Percentiles rank a stretch among this genome's conserved stretches.
These are phyloP conservation scores for Oscheius sp. DNA, from an alignment of 2,888 invertebrate genomes.

Conservation along the genomic window DNA sequence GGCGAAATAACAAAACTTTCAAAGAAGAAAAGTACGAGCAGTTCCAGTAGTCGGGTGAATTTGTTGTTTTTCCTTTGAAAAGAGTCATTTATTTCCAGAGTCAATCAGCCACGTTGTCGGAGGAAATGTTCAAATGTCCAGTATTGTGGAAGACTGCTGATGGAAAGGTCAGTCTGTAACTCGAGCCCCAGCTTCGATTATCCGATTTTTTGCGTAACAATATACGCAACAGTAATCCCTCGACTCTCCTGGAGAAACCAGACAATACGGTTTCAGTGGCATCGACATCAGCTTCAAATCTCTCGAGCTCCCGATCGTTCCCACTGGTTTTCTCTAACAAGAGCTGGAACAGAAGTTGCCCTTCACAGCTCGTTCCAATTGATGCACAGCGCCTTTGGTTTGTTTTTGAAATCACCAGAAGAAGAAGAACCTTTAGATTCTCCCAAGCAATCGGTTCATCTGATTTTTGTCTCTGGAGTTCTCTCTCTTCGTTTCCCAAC, in stretches of 20 bases:
- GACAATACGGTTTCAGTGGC: conserved; percentile 15
- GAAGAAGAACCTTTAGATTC: neutral
- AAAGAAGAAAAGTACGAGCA: neutral
- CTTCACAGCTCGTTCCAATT: conserved; percentile 15
- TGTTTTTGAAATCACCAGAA: neutral
- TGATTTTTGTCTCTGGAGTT: conserved; percentile 20
- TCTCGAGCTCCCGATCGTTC: neutral
- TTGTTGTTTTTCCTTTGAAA: neutral
- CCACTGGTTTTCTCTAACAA: conserved; percentile 15
- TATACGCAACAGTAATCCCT: neutral
- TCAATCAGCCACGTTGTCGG: neutral
- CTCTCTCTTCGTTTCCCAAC: conserved; percentile 17
- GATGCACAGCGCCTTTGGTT: conserved; percentile 13
- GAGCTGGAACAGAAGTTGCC: neutral
- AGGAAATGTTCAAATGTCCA: conserved; percentile 8
- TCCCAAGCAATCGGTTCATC: neutral
- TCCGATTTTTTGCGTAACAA: neutral
- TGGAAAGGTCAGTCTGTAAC: conserved; percentile 5
- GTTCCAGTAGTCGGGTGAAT: neutral
- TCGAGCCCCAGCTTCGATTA: neutral
- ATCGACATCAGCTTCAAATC: conserved; percentile 16
- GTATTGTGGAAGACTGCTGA: conserved; percentile 21
- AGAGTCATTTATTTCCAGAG: conserved; percentile 3
- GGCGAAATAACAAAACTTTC: neutral
- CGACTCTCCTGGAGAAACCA: neutral